Evolutionary conservation across 1,140 invertebrate genomes (phyloP), one percentile per base, ranked within the genome.

Genomic region (Harlomillsia oculata): DNA sequence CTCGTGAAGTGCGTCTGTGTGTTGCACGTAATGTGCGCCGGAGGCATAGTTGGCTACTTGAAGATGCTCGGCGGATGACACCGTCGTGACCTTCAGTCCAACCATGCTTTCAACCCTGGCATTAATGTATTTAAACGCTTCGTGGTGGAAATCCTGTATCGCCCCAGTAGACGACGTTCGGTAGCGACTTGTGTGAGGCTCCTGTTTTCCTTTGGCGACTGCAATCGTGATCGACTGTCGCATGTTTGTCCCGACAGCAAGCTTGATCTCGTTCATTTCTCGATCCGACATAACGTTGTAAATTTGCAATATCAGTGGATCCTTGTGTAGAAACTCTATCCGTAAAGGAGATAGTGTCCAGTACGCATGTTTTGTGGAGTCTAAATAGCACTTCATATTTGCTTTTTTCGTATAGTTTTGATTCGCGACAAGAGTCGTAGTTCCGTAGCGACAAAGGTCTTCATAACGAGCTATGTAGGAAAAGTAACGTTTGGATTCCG

Each of bases 11-110:
- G 52, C 52, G 16, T 53, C 52, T 2, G 28, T 18, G 29, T 53
- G 52, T 8, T 29, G 1, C 0, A 44, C 18, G 9, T 53, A 53
- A n/a, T 60, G 48, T 1, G 53, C 53, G 6, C 59, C 59, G 2
- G 53, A 25, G 3, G 50, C 41, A 37, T 48, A 55, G 29, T 50
- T 51, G 21, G 50, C 59, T 13, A 61, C 30, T 43, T 61, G 59
- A 5, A 61, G 14, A 18, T 39, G 26, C 49, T 56, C 53, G 6
- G 59, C n/a, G 2, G 40, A 20, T 8, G 18, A 14, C 18, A 18
- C 2, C 25, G 39, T 20, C 1, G 5, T 34, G 1, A 34, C 28
- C 13, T 56, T 26, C 8, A 56, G 37, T 3, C 54, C 50, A 23
- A 49, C 39, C 2, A 56, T 56, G 8, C 25, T 34, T 23, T 43